phyloP scores from a whole-genome alignment of 2,113 vertebrate genomes.

The Aspiorhynchus laticeps region DNA sequence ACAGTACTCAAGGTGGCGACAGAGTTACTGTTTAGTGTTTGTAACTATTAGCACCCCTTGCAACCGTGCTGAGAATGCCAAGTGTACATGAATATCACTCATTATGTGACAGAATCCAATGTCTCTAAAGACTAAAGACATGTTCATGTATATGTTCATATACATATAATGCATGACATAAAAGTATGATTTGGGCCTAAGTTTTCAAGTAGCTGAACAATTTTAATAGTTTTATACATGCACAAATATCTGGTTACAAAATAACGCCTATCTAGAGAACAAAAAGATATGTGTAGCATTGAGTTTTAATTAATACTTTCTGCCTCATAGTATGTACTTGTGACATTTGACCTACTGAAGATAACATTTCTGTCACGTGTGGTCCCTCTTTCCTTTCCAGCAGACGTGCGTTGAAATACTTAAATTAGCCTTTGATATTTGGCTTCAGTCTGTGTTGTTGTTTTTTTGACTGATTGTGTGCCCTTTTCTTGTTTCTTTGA shows the following conservation, averaged over 20 bases:
- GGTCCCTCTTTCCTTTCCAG: not conserved
- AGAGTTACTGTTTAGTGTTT: not conserved
- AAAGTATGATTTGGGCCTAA: not conserved
- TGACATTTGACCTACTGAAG: conserved; percentile 4
- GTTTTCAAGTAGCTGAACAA: not conserved
- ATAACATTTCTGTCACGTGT: not conserved
- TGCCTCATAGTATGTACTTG: not conserved
- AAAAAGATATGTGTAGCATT: not conserved
- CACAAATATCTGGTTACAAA: not conserved
- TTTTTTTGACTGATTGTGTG: conserved; percentile 4
- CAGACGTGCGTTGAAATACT: not conserved
- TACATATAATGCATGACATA: not conserved
- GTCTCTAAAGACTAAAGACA: not conserved
- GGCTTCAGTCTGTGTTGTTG: not conserved
- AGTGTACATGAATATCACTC: not conserved
- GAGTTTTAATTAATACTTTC: not conserved
- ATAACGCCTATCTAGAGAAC: not conserved
- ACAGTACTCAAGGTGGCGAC: not conserved
- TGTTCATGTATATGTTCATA: not conserved
- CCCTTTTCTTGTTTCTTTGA: not conserved
- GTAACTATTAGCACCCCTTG: not conserved
- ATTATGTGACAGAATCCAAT: not conserved
- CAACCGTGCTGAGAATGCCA: not conserved
- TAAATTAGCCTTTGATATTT: not conserved
- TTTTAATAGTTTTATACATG: not conserved